A percentile compares a stretch with the other conserved stretches of the same genome.
These are phyloP conservation scores for Carposina sasakii DNA, from an alignment of 1,140 invertebrate species.

Conservation along the genomic window DNA sequence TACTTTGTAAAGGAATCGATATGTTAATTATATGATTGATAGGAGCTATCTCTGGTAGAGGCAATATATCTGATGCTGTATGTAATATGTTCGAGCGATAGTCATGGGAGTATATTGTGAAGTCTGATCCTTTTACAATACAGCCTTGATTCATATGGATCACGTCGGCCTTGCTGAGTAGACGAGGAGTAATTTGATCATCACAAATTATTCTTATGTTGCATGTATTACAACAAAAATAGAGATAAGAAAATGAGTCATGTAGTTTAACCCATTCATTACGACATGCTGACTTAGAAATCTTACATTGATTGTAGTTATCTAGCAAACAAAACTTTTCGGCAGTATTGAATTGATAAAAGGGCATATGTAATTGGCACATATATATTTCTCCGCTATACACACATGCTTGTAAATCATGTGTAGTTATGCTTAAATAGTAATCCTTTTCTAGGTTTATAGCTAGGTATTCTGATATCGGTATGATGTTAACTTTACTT, in stretches of 20 bases:
- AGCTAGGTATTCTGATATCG: not conserved
- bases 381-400: not conserved
- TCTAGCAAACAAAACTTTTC: slow-evolving; percentile 12
- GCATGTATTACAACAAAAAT: not conserved
- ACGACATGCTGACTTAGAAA: not conserved
- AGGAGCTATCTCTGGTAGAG: slow-evolving; percentile 13
- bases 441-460: slow-evolving; percentile 2
- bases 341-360: slow-evolving; percentile 11
- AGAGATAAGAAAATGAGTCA: not conserved
- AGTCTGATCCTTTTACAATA: not conserved
- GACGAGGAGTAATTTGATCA: not conserved
- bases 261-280: not conserved
- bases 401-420: not conserved
- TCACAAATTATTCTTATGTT: not conserved
- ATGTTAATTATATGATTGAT: slow-evolving; percentile 18
- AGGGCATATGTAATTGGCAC: slow-evolving; percentile 14
- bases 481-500: not conserved
- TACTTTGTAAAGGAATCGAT: slow-evolving; percentile 8
- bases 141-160: not conserved
- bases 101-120: not conserved
- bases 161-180: not conserved
- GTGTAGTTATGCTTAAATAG: not conserved
- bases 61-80: not conserved
- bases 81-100: not conserved
- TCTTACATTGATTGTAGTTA: not conserved